Conservation (phyloP, 1,140 invertebrate genomes). For the Drosophila pruinosa region DNA sequence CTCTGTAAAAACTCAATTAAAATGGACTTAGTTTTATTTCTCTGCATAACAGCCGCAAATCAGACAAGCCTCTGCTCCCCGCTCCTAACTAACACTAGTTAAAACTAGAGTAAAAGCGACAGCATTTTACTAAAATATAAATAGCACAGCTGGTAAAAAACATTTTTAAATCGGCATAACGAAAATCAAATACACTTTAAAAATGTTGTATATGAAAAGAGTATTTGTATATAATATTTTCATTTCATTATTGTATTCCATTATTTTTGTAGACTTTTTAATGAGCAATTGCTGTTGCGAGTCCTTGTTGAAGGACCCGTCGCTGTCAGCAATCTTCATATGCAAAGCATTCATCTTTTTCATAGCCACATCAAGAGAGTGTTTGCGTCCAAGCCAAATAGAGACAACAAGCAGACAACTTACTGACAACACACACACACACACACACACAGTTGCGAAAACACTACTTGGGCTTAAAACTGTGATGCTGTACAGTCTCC, state of each 20-base stretch:
- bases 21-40: conserved; percentile 74
- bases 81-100: not conserved
- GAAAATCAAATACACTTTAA: not conserved
- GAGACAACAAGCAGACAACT: conserved; percentile 75
- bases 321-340: conserved; percentile 45
- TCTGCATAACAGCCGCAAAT: conserved; percentile 57
- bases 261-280: too few relatives aligned
- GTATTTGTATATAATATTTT: too few relatives aligned
- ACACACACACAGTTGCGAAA: not conserved
- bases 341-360: conserved; percentile 75
- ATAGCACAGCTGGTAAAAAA: not conserved
- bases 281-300: too few relatives aligned
- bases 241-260: too few relatives aligned
- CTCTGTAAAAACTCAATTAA: conserved; percentile 76
- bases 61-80: conserved; percentile 4
- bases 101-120: conserved; percentile 2
- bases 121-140: conserved; percentile 17
- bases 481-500: conserved; percentile 43
- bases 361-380: conserved; percentile 20
- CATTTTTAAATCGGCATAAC: not conserved
- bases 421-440: conserved; percentile 55
- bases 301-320: not conserved
- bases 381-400: conserved; percentile 36
- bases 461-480: conserved; percentile 56
- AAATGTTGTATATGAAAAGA: not conserved